Evolutionary conservation across 2,113 vertebrate species (phyloP).

Genomic region (Tychaedon coryphoeus): DNA sequence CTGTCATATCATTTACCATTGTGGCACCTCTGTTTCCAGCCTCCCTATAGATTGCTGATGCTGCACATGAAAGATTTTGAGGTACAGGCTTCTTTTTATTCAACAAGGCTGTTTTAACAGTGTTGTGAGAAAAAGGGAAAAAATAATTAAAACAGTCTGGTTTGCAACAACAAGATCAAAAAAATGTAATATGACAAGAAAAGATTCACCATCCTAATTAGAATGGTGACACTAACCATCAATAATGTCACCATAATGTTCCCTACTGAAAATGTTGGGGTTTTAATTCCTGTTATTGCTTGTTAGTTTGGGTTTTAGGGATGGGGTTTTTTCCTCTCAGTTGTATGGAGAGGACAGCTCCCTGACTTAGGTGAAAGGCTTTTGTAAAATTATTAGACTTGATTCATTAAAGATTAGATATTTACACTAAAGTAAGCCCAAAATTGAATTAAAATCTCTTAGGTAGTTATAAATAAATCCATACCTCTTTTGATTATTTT

Average conservation of each 20-base stretch:
- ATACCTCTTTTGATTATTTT: conserved; percentile 27
- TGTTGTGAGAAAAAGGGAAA: neutral
- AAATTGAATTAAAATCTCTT: conserved; percentile 14
- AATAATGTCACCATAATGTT: neutral
- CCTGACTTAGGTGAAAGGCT: neutral
- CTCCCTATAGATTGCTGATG: neutral
- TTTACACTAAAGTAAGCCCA: neutral
- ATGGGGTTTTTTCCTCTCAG: neutral
- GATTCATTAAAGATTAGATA: neutral
- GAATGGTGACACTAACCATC: neutral
- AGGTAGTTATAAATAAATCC: conserved; percentile 39
- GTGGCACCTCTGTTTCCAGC: neutral
- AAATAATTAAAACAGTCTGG: neutral
- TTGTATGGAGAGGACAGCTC: neutral
- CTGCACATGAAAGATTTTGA: neutral
- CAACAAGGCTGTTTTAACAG: neutral
- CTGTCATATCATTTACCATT: neutral
- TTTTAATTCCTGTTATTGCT: neutral
- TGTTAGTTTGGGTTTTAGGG: neutral
- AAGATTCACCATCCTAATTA: neutral
- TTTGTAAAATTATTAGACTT: neutral
- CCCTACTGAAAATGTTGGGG: neutral
- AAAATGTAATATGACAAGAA: neutral
- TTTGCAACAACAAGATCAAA: neutral
- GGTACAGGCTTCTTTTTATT: neutral